phyloP scores from a whole-genome alignment of 2,113 vertebrate genomes.

The Acinonyx jubatus region DNA sequence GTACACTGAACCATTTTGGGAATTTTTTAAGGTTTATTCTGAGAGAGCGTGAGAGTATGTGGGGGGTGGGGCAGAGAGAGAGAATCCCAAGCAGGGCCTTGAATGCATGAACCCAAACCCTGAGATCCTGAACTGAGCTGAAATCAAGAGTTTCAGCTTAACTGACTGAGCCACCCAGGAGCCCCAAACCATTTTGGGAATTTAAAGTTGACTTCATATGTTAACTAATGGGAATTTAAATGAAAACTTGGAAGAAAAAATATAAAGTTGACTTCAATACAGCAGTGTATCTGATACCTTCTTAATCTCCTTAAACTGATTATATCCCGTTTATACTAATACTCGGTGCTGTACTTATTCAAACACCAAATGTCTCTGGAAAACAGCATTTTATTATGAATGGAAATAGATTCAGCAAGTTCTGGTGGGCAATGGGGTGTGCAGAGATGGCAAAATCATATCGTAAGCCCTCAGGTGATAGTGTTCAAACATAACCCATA shows the following conservation, averaged over 20 bases:
- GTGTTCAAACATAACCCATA: not conserved
- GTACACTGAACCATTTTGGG: not conserved
- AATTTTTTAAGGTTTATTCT: not conserved
- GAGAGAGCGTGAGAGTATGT: no score
- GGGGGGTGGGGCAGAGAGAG: no score
- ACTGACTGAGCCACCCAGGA: no score
- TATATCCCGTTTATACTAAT: not conserved
- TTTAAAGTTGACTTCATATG: no score
- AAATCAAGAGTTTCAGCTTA: no score
- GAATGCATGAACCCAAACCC: no score
- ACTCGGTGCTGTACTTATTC: not conserved
- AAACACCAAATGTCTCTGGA: conserved; percentile 38
- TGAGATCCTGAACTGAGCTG: no score
- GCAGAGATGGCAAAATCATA: not conserved
- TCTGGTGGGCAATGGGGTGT: not conserved
- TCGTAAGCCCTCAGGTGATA: not conserved
- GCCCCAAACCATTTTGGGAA: no score
- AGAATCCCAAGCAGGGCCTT: no score
- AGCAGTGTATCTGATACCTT: not conserved
- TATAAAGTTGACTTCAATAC: not conserved
- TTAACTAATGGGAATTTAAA: no score
- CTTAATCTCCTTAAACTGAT: conserved; percentile 42
- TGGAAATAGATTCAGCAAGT: not conserved
- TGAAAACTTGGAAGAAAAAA: no score
- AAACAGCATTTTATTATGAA: not conserved